Conservation (phyloP, 2,797 vertebrate species). For the Leptodactylus fallax region DNA sequence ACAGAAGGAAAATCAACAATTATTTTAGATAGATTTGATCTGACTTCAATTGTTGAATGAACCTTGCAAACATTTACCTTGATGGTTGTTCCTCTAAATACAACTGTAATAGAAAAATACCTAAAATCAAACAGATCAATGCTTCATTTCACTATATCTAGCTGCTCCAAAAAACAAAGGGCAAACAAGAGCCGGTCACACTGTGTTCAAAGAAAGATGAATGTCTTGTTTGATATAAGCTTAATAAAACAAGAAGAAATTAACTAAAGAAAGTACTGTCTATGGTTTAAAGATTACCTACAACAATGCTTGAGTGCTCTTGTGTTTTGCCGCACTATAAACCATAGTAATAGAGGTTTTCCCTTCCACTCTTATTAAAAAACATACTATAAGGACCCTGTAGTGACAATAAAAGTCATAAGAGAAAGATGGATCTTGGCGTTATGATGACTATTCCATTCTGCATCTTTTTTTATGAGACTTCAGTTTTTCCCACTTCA, state of each 20-base stretch:
- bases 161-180: not conserved
- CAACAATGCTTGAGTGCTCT: conserved; percentile 21
- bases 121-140: not conserved
- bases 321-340: conserved; percentile 16
- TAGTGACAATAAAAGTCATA: conserved; percentile 47
- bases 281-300: conserved; percentile 35
- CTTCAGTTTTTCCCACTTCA: conserved; percentile 11
- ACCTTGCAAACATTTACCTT: not conserved
- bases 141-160: not conserved
- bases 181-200: not conserved
- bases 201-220: conserved; percentile 19
- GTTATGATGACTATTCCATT: conserved; percentile 29
- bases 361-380: conserved; percentile 40
- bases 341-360: conserved; percentile 32
- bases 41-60: not conserved
- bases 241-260: conserved; percentile 40
- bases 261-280: conserved; percentile 31
- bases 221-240: conserved; percentile 43
- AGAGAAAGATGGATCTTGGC: conserved; percentile 36
- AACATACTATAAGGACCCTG: conserved; percentile 12
- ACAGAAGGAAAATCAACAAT: not conserved
- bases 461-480: conserved; percentile 17
- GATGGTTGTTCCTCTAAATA: not conserved
- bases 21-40: not conserved
- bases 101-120: not conserved